These are phyloP conservation scores for Cerastis rubricosa DNA, from an alignment of 2,888 invertebrate species.

Conservation along the genomic window DNA sequence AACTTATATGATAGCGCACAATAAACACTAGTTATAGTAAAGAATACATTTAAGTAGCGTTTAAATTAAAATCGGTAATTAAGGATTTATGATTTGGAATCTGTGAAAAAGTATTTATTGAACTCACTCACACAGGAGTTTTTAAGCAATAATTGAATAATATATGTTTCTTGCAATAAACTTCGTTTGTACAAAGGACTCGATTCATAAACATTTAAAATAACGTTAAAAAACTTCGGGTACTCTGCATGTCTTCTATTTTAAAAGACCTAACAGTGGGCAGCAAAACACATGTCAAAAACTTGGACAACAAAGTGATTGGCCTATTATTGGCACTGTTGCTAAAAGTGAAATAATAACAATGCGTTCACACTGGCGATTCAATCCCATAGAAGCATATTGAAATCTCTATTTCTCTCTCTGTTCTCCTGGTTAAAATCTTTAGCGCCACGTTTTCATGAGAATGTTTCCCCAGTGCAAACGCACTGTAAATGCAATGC, in stretches of 20 bases:
- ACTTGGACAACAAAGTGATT: background rate
- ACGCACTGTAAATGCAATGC: slow-evolving; percentile 1
- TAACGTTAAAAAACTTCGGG: background rate
- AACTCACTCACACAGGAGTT: no score
- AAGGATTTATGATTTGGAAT: background rate
- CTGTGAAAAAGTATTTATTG: no score
- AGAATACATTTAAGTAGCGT: background rate
- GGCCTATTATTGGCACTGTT: no score
- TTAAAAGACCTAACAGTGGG: background rate
- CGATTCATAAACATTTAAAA: background rate
- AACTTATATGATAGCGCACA: background rate
- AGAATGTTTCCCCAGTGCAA: background rate
- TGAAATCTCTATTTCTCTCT: background rate
- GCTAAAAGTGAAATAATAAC: no score
- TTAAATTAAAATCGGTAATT: background rate
- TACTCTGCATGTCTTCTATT: background rate
- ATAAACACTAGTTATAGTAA: background rate
- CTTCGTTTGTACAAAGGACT: background rate
- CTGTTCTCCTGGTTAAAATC: background rate
- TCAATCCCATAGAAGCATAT: background rate
- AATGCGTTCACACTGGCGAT: background rate
- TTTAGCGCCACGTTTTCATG: background rate
- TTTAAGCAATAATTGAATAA: background rate
- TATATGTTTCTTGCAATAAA: background rate
- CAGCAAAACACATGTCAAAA: background rate